A percentile compares a stretch with the other conserved stretches of the same genome.
Evolutionary conservation across 1,140 invertebrate species (phyloP).

Genomic region (Drosophila ironensis): DNA sequence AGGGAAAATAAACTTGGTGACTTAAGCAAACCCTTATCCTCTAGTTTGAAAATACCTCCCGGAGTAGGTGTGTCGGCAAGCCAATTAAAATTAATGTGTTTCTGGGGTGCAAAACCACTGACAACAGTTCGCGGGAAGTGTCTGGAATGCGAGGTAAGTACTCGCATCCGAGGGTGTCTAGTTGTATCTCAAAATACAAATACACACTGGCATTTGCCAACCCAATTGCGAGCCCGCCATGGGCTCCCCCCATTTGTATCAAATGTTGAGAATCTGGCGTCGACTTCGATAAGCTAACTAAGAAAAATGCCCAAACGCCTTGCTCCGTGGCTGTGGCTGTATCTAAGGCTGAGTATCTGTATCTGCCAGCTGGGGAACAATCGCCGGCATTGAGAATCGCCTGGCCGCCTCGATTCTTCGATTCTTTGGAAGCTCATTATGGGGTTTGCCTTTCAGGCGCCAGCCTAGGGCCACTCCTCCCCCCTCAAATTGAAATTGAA

Average conservation of each 20-base stretch:
- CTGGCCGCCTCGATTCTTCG: neutral
- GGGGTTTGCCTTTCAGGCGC: too few species aligned
- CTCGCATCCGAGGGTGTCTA: neutral
- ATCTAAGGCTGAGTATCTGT: slow-evolving; percentile 5
- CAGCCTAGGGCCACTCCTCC: slow-evolving; percentile 4
- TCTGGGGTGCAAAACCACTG: too few species aligned
- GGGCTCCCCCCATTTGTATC: slow-evolving; percentile 67
- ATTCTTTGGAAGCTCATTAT: slow-evolving; percentile 47
- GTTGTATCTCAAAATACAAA: neutral
- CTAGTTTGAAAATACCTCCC: too few species aligned
- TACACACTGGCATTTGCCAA: slow-evolving; percentile 3
- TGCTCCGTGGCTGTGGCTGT: slow-evolving; percentile 14
- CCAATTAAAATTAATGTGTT: neutral
- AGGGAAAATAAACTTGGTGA: neutral
- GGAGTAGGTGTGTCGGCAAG: neutral
- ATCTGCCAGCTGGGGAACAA: slow-evolving; percentile 43
- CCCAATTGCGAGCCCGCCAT: slow-evolving; percentile 53
- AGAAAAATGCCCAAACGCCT: slow-evolving; percentile 67
- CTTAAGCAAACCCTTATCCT: too few species aligned
- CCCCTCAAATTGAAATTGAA: too few species aligned
- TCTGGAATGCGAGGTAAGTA: neutral
- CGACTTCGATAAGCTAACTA: slow-evolving; percentile 67
- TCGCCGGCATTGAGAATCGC: slow-evolving; percentile 52
- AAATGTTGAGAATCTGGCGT: slow-evolving; percentile 65
- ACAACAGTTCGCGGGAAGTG: neutral